Conservation (phyloP, 1,140 invertebrate genomes). For the Drosophila biarmipes region DNA sequence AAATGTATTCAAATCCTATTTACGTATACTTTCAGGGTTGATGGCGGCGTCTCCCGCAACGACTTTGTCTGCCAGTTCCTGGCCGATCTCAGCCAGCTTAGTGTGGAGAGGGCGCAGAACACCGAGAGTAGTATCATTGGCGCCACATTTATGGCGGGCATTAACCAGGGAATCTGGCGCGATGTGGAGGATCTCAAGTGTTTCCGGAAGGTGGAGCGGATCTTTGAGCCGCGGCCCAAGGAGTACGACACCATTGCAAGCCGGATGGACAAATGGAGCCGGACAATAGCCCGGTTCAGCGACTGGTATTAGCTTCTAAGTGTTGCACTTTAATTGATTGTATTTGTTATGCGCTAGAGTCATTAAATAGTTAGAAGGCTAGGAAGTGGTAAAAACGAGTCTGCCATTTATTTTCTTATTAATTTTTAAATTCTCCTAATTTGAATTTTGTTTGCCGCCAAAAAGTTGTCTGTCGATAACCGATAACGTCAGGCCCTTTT, state of each 20-base stretch:
- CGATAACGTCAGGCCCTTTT: not conserved
- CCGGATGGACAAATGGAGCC: constrained; percentile 87
- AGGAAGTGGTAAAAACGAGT: not conserved
- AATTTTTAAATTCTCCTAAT: not conserved
- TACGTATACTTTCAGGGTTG: constrained; percentile 88
- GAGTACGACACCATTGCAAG: constrained; percentile 84
- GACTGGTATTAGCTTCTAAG: constrained; percentile 87
- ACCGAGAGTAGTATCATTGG: constrained; percentile 92
- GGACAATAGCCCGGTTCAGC: constrained; percentile 88
- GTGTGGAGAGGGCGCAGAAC: constrained; percentile 89
- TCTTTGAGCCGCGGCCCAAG: constrained; percentile 87
- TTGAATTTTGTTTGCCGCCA: not conserved
- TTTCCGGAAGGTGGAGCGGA: constrained; percentile 86
- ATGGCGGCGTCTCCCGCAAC: constrained; percentile 97
- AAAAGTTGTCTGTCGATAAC: constrained; percentile 1
- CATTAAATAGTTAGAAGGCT: constrained; percentile 54
- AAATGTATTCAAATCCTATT: not conserved
- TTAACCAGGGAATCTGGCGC: constrained; percentile 92
- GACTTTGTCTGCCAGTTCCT: constrained; percentile 95
- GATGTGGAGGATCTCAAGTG: constrained; percentile 88
- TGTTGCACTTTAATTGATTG: constrained; percentile 14
- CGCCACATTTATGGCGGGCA: constrained; percentile 92
- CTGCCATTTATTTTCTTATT: not conserved
- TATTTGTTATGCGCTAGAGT: constrained; percentile 33
- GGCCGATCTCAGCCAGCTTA: constrained; percentile 90